phyloP scores from a whole-genome alignment of 2,797 vertebrate genomes.

The Salmo trutta region DNA sequence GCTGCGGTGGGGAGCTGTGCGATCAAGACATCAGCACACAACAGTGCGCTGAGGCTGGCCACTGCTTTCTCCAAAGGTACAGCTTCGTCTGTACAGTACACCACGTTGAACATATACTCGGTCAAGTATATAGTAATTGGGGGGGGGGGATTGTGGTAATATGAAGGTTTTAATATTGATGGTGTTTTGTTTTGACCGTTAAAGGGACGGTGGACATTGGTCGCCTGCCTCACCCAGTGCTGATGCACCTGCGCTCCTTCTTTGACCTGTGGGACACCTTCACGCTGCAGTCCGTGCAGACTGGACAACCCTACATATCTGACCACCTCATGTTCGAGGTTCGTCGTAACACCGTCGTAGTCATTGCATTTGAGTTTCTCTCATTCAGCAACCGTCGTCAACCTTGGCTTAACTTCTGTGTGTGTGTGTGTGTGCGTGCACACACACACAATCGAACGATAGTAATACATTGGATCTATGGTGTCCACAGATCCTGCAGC shows the following conservation, averaged over 20 bases:
- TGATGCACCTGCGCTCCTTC: slow-evolving; percentile 89
- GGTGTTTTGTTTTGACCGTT: slow-evolving; percentile 24
- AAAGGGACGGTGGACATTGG: slow-evolving; percentile 86
- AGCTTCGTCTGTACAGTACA: not conserved
- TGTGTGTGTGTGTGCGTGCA: too few relatives aligned
- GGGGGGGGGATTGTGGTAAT: too few relatives aligned
- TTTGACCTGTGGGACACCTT: slow-evolving; percentile 90
- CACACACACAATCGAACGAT: too few relatives aligned
- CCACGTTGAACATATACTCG: not conserved
- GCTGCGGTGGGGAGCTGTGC: slow-evolving; percentile 72
- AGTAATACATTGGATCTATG: not conserved
- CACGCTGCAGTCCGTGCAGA: slow-evolving; percentile 82
- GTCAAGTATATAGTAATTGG: too few relatives aligned
- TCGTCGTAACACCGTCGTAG: not conserved
- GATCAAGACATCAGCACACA: slow-evolving; percentile 75
- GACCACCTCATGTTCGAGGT: slow-evolving; percentile 85
- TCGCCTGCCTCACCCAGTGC: slow-evolving; percentile 86
- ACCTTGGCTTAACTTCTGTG: not conserved
- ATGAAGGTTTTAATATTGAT: not conserved
- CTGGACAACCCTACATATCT: slow-evolving; percentile 81
- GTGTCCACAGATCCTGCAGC: slow-evolving; percentile 70
- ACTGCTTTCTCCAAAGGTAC: slow-evolving; percentile 92
- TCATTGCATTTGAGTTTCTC: too few relatives aligned
- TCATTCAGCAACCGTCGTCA: too few relatives aligned
- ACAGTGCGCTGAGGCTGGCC: slow-evolving; percentile 84